Base-by-base conservation (phyloP, 2,888 invertebrate species). In the Venusia cambrica region DNA sequence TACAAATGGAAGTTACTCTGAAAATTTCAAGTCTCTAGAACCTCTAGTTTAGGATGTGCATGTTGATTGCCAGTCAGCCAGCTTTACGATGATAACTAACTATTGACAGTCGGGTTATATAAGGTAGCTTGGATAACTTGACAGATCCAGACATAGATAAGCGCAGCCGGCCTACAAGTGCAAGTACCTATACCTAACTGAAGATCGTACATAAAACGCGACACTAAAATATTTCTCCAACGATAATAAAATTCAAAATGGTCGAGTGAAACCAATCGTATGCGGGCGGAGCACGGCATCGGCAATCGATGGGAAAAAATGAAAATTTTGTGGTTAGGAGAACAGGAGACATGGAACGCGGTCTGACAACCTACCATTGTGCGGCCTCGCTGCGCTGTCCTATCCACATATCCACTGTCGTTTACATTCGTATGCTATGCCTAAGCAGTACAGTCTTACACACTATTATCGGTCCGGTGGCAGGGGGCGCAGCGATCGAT, bases 271-370 rank as follows among this genome's bases (percentile, higher is more conserved):
- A 61, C 63, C 50, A 62, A 42, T 51, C 41, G 49, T 53, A 81
- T 81, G 80, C 81, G 81, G 81, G 79, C 66, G 46, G 59, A 20
- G 14, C 20, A 4, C 13, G 17, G 8, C 33, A 7, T 46, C 14
- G 20, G 8, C 20, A 13, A 3, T 5, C 16, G 16, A 21, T 42
- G 39, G 50, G 57, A 68, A 70, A 71, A 73, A 74, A 64, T 60
- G 39, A 62, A 67, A 72, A 69, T 65, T 62, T 72, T 76, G 79
- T 70, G 78, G 79, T 76, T 62, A 66, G 59, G 50, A 56, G 51
- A 55, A 52, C 51, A 51, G n/a, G 51, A 56, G 54, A 50, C 47
- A 51, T 57, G 57, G 56, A 63, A 51, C 54, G 53, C 42, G 47
- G 54, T 51, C 44, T 26, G 40, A 40, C 46, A 28, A 45, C 42